Evolutionary conservation across 2,888 invertebrate genomes (phyloP), one percentile per base, ranked within the genome.

Genomic region (Phyllotreta striolata): DNA sequence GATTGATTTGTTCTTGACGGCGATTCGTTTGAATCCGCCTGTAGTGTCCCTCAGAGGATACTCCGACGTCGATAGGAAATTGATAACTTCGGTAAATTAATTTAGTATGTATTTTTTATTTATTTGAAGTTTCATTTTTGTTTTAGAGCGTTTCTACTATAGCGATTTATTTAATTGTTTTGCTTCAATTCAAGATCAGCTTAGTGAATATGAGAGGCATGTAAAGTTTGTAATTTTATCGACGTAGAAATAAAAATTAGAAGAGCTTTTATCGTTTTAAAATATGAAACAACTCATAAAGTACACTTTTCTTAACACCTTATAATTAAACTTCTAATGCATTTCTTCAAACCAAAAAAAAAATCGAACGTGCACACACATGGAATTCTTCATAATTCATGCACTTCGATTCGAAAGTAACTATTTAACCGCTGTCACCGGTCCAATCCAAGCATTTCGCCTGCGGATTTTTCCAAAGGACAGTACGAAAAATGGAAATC

Each of bases 1-100:
- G 88, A 86, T 89, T 69, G 88, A 89, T 77, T 83, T 88, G 65
- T 89, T 89, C 78, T 85, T 89, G 67, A 85, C 86, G 70, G 89
- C 89, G 0, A 89, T 89, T 55, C 86, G 88, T 77, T 86, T 89
- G 87, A 89, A 89, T 77, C 89, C 89, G 4, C 89, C 89, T 0
- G 87, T 87, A 12, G 89, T 89, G 0, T 88, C 87, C 35, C 79
- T 89, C 51, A 86, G 87, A 73, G 89, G 89, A 24, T 89, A 89
- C 71, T 86, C 87, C 0, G 79, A 87, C 68, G 88, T 89, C 13
- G 88, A 89, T 76, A 83, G 89, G 60, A 87, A 88, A 74, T 79
- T 89, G 2, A 78, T 89, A 10, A 86, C 88, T 41, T 87, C 88
- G 68, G 89, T 89, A 76, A 81, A 84, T 65, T 55, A 39, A 24